Conservation (phyloP, 2,797 vertebrate species). For the Lepidocolaptes lacrymiger region DNA sequence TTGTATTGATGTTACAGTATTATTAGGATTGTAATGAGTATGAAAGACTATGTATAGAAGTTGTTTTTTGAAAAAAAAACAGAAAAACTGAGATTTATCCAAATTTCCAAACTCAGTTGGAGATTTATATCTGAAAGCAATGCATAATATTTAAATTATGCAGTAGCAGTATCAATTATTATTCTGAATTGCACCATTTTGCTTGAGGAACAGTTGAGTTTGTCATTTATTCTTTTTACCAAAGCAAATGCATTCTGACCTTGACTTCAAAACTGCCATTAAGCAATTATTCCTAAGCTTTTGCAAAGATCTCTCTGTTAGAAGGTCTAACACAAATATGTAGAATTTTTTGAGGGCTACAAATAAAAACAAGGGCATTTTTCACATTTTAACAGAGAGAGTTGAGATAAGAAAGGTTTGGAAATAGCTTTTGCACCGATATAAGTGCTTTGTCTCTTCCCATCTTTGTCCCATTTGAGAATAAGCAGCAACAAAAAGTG, state of each 20-base stretch:
- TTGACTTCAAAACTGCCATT: neutral
- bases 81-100: fast-evolving
- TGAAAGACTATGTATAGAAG: neutral
- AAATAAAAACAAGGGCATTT: neutral
- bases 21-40: neutral
- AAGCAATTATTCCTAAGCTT: neutral
- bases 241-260: neutral
- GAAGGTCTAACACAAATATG: neutral
- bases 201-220: neutral
- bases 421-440: neutral
- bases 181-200: neutral
- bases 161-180: neutral
- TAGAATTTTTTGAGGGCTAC: neutral
- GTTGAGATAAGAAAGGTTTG: neutral
- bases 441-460: neutral
- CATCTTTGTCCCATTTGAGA: neutral
- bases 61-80: neutral
- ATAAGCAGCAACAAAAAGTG: neutral
- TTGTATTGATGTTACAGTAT: neutral
- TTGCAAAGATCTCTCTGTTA: neutral
- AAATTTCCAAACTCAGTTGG: neutral
- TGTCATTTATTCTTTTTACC: neutral
- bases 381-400: neutral
- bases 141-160: neutral
- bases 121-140: neutral